These are phyloP conservation scores for Lithophane semibrunnea DNA, from an alignment of 2,888 invertebrate species.

Conservation along the genomic window DNA sequence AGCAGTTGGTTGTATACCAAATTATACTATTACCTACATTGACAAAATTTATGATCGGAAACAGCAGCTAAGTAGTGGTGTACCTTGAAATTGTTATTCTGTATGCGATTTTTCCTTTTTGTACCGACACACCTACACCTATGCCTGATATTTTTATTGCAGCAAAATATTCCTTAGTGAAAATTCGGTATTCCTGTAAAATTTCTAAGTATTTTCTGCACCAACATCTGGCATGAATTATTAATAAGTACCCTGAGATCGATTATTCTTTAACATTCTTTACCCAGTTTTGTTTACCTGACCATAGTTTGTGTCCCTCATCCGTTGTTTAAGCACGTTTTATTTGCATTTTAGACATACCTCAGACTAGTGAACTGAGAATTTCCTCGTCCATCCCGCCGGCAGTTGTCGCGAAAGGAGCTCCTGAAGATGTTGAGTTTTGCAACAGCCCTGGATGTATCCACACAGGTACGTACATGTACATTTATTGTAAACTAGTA, in stretches of 20 bases:
- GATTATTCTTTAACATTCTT: background rate
- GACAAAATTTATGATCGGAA: background rate
- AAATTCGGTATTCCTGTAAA: background rate
- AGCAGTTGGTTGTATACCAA: no score
- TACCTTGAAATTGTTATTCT: background rate
- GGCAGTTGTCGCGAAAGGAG: conserved; percentile 77
- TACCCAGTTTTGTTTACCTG: background rate
- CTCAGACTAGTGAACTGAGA: conserved; percentile 87
- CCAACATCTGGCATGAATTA: background rate
- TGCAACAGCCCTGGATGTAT: conserved; percentile 95
- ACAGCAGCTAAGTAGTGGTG: background rate
- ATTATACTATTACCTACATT: background rate
- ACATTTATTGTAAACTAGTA: conserved; percentile 5
- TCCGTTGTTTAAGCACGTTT: conserved; percentile 67
- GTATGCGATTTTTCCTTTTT: background rate
- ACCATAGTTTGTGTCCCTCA: conserved; percentile 36
- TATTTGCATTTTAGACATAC: conserved; percentile 84
- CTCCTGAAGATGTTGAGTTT: conserved; percentile 79
- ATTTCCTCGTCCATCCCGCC: conserved; percentile 85
- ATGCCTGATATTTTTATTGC: conserved; percentile 5
- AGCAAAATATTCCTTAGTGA: conserved; percentile 1
- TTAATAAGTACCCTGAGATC: background rate
- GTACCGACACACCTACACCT: background rate
- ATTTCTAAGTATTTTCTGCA: no score
- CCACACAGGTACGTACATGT: conserved; percentile 91